These are phyloP conservation scores for Drosophila rufa DNA, from an alignment of 1,140 invertebrate genomes.

Conservation along the genomic window DNA sequence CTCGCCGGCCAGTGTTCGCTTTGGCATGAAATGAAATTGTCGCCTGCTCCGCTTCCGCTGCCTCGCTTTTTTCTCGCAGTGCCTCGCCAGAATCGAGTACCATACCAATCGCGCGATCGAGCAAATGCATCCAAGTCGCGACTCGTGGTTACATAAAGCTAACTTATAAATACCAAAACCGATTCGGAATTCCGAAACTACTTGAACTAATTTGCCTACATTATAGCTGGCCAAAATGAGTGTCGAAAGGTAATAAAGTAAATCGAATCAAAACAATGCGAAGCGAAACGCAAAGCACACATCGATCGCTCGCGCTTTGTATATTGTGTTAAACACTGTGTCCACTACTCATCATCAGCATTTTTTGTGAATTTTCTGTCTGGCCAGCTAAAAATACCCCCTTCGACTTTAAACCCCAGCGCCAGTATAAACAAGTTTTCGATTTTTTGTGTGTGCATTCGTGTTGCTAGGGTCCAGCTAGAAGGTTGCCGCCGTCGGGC, in stretches of 20 bases:
- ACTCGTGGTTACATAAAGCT: slow-evolving; percentile 48
- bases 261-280: slow-evolving; percentile 23
- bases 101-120: slow-evolving; percentile 16
- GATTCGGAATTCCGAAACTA: slow-evolving; percentile 30
- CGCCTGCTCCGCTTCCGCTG: slow-evolving; percentile 30
- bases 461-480: slow-evolving; percentile 44
- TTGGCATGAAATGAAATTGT: slow-evolving; percentile 58
- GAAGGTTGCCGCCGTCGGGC: slow-evolving; percentile 1
- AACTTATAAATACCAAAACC: not conserved
- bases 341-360: slow-evolving; percentile 31
- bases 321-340: slow-evolving; percentile 15
- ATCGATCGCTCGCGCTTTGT: not conserved
- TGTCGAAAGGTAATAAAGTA: slow-evolving; percentile 66
- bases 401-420: slow-evolving; percentile 42
- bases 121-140: slow-evolving; percentile 49
- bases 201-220: slow-evolving; percentile 52
- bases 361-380: slow-evolving; percentile 42
- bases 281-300: slow-evolving; percentile 12
- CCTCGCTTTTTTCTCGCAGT: slow-evolving; percentile 16
- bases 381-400: slow-evolving; percentile 55
- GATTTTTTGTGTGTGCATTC: slow-evolving; percentile 2
- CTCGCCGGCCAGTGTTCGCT: slow-evolving; percentile 54
- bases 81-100: slow-evolving; percentile 10
- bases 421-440: slow-evolving; percentile 24
- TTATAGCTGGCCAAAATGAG: slow-evolving; percentile 61